Conservation (phyloP, 2,113 vertebrate genomes). For the Rhodinocichla rosea region DNA sequence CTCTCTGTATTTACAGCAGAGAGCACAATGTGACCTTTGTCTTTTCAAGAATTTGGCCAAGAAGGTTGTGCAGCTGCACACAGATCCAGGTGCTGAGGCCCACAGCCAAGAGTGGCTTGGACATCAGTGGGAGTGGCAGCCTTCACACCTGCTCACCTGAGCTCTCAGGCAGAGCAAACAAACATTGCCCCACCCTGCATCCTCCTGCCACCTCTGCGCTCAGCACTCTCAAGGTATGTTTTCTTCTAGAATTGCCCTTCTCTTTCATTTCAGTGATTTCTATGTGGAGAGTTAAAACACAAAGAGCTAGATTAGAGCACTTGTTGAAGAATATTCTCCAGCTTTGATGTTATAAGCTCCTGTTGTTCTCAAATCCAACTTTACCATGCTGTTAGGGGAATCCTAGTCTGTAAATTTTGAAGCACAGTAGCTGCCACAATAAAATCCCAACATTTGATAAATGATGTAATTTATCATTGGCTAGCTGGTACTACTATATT, state of each 20-base stretch:
- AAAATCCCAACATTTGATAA: background rate
- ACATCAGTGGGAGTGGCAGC: background rate
- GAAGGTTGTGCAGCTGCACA: slow-evolving; percentile 17
- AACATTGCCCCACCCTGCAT: background rate
- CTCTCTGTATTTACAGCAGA: background rate
- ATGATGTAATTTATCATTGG: background rate
- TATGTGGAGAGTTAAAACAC: background rate
- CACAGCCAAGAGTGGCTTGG: background rate
- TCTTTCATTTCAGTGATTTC: background rate
- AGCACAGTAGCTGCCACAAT: background rate
- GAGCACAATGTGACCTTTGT: slow-evolving; percentile 38
- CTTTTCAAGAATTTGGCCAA: background rate
- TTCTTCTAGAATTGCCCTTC: background rate
- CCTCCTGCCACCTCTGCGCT: background rate
- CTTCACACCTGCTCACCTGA: background rate
- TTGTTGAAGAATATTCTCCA: background rate
- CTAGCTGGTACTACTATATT: background rate
- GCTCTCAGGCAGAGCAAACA: background rate
- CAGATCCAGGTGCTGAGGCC: background rate
- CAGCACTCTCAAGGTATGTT: background rate
- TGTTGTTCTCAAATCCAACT: background rate
- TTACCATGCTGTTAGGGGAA: background rate
- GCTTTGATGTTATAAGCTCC: background rate
- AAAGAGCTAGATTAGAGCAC: background rate
- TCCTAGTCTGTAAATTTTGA: background rate